These are phyloP conservation scores for Willisornis vidua DNA, from an alignment of 2,113 vertebrate species.

Conservation along the genomic window DNA sequence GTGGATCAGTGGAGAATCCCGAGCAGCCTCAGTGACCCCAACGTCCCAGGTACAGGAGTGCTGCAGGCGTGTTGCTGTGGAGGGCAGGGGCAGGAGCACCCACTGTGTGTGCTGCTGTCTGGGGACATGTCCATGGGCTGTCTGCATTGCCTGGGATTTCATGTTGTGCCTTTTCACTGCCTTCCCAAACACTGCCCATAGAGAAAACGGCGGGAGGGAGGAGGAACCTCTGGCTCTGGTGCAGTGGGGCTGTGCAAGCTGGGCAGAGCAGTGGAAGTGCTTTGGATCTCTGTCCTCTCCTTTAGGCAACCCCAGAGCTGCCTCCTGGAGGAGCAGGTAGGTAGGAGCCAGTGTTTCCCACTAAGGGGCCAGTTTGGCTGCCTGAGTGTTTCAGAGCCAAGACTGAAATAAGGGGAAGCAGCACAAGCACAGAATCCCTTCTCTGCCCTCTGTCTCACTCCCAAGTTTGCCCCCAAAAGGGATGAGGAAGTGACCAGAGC, in stretches of 20 bases:
- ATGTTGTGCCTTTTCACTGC: not conserved
- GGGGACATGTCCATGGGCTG: rapidly evolving
- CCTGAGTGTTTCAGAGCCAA: not conserved
- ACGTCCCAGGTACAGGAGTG: conserved; percentile 80
- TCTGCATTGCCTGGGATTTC: not conserved
- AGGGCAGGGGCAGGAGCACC: not conserved
- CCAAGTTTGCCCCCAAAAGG: not conserved
- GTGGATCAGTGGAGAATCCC: conserved; percentile 93
- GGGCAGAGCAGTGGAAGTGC: not conserved
- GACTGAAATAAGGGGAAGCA: not conserved
- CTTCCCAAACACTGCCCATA: not conserved
- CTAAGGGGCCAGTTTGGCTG: not conserved
- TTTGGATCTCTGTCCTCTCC: not conserved
- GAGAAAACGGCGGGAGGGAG: not conserved
- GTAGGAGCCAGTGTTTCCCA: not conserved
- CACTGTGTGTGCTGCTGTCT: not conserved
- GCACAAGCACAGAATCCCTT: not conserved
- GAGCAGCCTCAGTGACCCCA: conserved; percentile 85
- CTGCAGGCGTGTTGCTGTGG: rapidly evolving
- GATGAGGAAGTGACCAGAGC: not conserved
- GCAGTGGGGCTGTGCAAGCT: not conserved
- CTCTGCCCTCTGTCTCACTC: not conserved
- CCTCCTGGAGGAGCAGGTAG: not conserved
- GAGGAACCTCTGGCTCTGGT: not conserved
- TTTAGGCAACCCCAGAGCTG: not conserved